These are phyloP conservation scores for Daboia siamensis DNA, from an alignment of 2,113 vertebrate species.

Conservation along the genomic window DNA sequence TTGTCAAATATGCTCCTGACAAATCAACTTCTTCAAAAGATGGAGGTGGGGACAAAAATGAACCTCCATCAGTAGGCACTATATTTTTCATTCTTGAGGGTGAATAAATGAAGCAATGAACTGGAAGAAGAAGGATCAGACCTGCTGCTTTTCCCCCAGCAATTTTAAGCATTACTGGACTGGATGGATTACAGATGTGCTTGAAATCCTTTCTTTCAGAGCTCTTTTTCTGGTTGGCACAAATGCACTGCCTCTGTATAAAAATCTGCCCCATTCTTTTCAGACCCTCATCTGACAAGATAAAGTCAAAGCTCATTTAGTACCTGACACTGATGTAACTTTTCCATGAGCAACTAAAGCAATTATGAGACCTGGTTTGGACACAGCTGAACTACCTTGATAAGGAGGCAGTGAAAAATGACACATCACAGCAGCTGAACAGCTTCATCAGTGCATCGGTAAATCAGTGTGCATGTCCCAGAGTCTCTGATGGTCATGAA, in stretches of 20 bases:
- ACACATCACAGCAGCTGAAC: constrained; percentile 70
- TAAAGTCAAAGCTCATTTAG: constrained; percentile 72
- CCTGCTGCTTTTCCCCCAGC: fast-evolving
- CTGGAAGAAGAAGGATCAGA: background rate
- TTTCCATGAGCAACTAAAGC: constrained; percentile 77
- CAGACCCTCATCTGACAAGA: constrained; percentile 53
- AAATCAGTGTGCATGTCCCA: constrained; percentile 72
- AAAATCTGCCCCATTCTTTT: constrained; percentile 48
- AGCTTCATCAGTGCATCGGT: constrained; percentile 69
- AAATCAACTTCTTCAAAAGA: background rate
- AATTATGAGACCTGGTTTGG: constrained; percentile 71
- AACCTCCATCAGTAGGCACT: background rate
- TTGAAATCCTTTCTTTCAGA: background rate
- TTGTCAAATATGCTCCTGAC: background rate
- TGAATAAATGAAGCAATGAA: background rate
- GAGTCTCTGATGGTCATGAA: constrained; percentile 65
- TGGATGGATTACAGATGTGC: background rate
- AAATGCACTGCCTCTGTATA: constrained; percentile 16
- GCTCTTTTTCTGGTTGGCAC: constrained; percentile 13
- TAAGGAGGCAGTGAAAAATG: constrained; percentile 78
- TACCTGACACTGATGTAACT: constrained; percentile 81
- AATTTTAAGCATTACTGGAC: background rate
- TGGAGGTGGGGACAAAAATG: background rate
- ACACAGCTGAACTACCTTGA: constrained; percentile 78
- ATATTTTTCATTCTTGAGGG: background rate